phyloP scores from a whole-genome alignment of 2,888 invertebrate species.

The Drosophila anomelani region DNA sequence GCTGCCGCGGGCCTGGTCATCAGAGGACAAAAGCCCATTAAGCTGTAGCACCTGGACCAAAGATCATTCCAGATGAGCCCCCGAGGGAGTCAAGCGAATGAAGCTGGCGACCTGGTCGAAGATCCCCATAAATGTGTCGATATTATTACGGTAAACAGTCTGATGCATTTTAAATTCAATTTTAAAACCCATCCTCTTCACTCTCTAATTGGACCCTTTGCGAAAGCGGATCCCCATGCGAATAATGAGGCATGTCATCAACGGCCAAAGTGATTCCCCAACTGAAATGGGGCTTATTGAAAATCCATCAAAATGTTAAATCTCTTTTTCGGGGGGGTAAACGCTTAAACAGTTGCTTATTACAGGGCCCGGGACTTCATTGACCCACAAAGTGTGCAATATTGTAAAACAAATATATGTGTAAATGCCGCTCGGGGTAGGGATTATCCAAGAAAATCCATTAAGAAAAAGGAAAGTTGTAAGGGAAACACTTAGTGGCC shows the following conservation, averaged over 20 bases:
- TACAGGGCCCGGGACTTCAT: slow-evolving; percentile 24
- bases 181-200: slow-evolving; percentile 56
- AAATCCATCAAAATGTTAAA: slow-evolving; percentile 61
- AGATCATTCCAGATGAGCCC: slow-evolving; percentile 37
- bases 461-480: slow-evolving; percentile 38
- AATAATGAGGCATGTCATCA: slow-evolving; percentile 58
- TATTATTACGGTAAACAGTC: slow-evolving; percentile 79
- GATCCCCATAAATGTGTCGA: slow-evolving; percentile 74
- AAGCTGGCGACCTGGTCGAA: neutral
- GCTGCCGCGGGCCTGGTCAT: slow-evolving; percentile 39
- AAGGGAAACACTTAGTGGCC: slow-evolving; percentile 22
- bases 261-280: slow-evolving; percentile 62
- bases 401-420: slow-evolving; percentile 32
- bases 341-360: slow-evolving; percentile 63
- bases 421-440: slow-evolving; percentile 2
- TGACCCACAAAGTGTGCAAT: slow-evolving; percentile 42
- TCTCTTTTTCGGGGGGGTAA: slow-evolving; percentile 53
- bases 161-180: slow-evolving; percentile 79
- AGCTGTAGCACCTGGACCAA: slow-evolving; percentile 73
- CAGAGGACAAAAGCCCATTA: slow-evolving; percentile 70
- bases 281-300: slow-evolving; percentile 61
- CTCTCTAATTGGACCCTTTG: slow-evolving; percentile 67
- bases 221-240: slow-evolving; percentile 33
- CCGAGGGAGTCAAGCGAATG: slow-evolving; percentile 29
- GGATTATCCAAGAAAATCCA: slow-evolving; percentile 37